These are phyloP conservation scores for Erannis defoliaria DNA, from an alignment of 2,888 invertebrate species.

Conservation along the genomic window DNA sequence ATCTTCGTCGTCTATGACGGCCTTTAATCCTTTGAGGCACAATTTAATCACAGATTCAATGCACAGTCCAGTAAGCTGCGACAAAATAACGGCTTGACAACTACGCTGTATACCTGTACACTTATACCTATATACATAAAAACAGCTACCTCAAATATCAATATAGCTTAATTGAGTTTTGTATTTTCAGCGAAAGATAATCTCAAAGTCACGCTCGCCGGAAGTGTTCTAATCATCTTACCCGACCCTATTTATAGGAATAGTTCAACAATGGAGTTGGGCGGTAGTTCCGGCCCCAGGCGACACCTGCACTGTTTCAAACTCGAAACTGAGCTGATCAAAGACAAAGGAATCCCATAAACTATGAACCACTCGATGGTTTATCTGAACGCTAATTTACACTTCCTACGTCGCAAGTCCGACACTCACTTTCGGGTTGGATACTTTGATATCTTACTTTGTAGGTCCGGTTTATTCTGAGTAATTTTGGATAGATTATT, in stretches of 20 bases:
- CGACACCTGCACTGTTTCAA: constrained; percentile 66
- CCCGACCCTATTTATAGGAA: constrained; percentile 38
- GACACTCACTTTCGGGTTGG: constrained; percentile 28
- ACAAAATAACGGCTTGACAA: not conserved
- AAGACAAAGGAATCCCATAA: constrained; percentile 59
- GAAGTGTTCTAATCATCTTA: constrained; percentile 36
- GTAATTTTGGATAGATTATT: constrained; percentile 13
- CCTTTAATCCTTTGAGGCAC: no score
- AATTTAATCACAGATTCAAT: not conserved
- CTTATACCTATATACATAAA: no score
- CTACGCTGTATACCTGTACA: not conserved
- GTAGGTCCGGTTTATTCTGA: constrained; percentile 2
- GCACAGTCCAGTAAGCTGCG: not conserved
- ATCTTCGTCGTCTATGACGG: no score
- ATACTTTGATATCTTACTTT: constrained; percentile 29
- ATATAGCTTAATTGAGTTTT: constrained; percentile 17
- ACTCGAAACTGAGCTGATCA: constrained; percentile 58
- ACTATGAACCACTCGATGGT: constrained; percentile 40
- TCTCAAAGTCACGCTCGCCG: constrained; percentile 32
- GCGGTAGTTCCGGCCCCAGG: constrained; percentile 44
- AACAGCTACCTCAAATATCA: not conserved
- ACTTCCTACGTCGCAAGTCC: constrained; percentile 36
- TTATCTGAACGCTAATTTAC: constrained; percentile 45
- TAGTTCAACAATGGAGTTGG: constrained; percentile 43
- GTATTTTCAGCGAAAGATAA: constrained; percentile 27